Conservation (phyloP, 1,140 invertebrate genomes). For the Mamestra configurata region DNA sequence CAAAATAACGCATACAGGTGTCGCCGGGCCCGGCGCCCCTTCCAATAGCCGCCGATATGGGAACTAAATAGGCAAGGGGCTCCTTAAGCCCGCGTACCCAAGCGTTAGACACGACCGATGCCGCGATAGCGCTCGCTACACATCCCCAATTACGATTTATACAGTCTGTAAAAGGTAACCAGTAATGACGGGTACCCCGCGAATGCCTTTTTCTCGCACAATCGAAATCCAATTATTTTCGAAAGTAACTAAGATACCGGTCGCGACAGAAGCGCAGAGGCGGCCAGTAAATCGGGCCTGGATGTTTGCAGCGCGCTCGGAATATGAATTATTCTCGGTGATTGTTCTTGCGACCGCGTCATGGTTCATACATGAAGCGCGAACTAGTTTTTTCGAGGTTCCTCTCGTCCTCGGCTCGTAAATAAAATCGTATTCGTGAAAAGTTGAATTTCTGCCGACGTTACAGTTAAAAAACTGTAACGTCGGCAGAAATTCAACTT, state of each 20-base stretch:
- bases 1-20: conserved; percentile 86
- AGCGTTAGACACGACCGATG: conserved; percentile 73
- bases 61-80: conserved; percentile 75
- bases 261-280: conserved; percentile 67
- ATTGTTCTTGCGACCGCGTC: conserved; percentile 84
- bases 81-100: conserved; percentile 66
- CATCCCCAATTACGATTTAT: conserved; percentile 82
- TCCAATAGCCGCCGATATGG: conserved; percentile 77
- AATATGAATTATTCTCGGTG: conserved; percentile 88
- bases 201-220: conserved; percentile 74
- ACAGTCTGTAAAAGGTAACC: conserved; percentile 80
- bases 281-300: conserved; percentile 76
- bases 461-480: conserved; percentile 65
- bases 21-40: conserved; percentile 76
- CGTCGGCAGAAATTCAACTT: conserved; percentile 67
- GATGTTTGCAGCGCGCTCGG: conserved; percentile 86
- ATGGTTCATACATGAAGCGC: conserved; percentile 88
- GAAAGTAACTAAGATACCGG: conserved; percentile 83
- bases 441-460: conserved; percentile 68
- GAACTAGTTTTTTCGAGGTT: conserved; percentile 82
- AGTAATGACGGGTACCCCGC: conserved; percentile 79
- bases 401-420: conserved; percentile 66
- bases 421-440: conserved; percentile 76
- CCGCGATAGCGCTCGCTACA: conserved; percentile 65
- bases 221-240: conserved; percentile 87